Base-by-base conservation (phyloP, 2,797 vertebrate genomes). In the Tapirus indicus region DNA sequence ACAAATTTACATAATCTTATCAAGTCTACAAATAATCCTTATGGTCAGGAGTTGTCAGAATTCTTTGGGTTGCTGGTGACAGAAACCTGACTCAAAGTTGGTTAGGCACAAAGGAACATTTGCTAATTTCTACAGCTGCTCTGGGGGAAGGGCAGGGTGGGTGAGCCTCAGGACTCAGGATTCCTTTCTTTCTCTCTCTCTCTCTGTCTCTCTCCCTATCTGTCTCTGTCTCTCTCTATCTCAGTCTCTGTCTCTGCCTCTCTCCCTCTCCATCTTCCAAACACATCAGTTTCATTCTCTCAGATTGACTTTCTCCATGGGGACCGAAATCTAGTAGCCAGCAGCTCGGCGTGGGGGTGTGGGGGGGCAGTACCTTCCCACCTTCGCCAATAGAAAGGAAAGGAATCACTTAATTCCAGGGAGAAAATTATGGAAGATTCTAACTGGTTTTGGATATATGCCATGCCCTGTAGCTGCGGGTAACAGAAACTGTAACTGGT, bases 1-100 rank as follows among this genome's bases (percentile, higher is more conserved):
- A 88, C 17, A 79, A 20, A 56, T 62, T 44, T 54, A 18, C 2
- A 0, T 41, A 21, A 68, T 54, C 23, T 44, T 44, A 13, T 21
- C 35, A 44, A 35, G 7, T 75, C 60, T 80, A 91, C 69, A 96
- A 92, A 93, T 75, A 35, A 90, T 80, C 14, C 44, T 47, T 83
- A 18, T 2, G 6, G 25, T 82, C 32, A 82, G 20, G 74, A 69
- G 52, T 87, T 38, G 2, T 69, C 74, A 47, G n/a, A 86, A 93
- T 80, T 86, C 29, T 77, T 86, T 69, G 80, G 18, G 52, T 80
- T 29, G 25, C 52, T 68, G 69, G 27, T 68, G 41, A 82, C 21
- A 91, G 58, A 66, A 86, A 47, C 29, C 32, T 41, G 38, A 62
- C 18, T 86, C 27, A 2, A 11, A 58, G 49, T 4, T 52, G 29